These are phyloP conservation scores for Eupristina koningsbergeri DNA, from an alignment of 1,140 invertebrate species.

Conservation along the genomic window DNA sequence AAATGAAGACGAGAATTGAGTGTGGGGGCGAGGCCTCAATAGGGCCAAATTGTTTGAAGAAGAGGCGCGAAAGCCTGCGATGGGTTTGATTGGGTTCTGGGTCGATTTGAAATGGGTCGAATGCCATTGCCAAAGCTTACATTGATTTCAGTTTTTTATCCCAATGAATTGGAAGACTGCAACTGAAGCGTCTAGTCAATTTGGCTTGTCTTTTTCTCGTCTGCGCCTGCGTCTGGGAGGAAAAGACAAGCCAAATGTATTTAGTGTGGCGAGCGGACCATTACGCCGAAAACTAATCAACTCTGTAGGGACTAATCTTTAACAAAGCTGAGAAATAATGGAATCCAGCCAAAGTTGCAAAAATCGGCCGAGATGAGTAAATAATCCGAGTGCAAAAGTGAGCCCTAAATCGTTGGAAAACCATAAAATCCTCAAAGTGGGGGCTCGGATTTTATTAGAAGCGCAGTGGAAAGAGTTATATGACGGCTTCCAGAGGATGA, in stretches of 20 bases:
- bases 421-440: constrained; percentile 32
- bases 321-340: not conserved
- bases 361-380: constrained; percentile 18
- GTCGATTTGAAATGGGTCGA: too few species aligned
- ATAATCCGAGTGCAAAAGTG: constrained; percentile 24
- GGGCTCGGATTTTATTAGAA: constrained; percentile 63
- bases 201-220: too few species aligned
- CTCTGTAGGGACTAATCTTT: not conserved
- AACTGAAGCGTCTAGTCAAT: too few species aligned
- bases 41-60: constrained; percentile 39
- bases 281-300: constrained; percentile 3
- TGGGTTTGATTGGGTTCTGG: too few species aligned
- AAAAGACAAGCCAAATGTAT: too few species aligned
- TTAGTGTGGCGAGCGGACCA: not conserved
- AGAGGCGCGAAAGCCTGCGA: too few species aligned
- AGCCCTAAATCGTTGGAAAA: constrained; percentile 18
- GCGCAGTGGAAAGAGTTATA: constrained; percentile 17
- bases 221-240: too few species aligned
- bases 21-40: constrained; percentile 30
- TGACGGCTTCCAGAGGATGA: constrained; percentile 10
- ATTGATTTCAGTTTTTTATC: too few species aligned
- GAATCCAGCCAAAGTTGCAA: not conserved
- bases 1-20: constrained; percentile 31
- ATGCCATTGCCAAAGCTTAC: too few species aligned
- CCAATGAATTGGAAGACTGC: too few species aligned